Base-by-base conservation (phyloP, 2,797 vertebrate genomes). In the Hippoglossus hippoglossus region DNA sequence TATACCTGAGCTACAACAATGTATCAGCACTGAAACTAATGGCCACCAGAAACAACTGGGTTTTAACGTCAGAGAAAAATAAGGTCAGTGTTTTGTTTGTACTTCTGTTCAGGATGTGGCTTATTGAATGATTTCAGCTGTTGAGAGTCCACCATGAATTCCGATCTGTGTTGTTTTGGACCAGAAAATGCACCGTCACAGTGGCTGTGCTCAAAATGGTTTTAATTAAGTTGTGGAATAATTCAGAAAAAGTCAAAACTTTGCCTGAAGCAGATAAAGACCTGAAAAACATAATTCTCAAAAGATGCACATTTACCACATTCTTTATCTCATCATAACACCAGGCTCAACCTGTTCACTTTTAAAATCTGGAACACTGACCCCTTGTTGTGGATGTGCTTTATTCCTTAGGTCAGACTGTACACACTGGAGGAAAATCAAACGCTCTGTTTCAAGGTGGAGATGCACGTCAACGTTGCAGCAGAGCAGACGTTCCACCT, bases 1-100 rank as follows among this genome's bases (percentile, higher is more conserved):
- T 99, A 72, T 99, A 97, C 85, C 93, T 99, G 87, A 99, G 98
- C 93, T 99, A 97, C 92, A 98, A 98, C 93, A 99, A 99, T 0
- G 96, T 98, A 58, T 98, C 96, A 1, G 97, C 98, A 0, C 94
- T 99, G 85, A 99, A 98, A 93, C 95, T 94, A 49, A 94, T 99
- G 1, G 93, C 96, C 59, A 94, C 97, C 83, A 96, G 95, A 82
- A 94, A 91, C 7, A 94, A 96, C 93, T 99, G 98, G 98, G 90
- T 82, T 1, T 95, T 98, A 8, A 95, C 94, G 26, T 94, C 95
- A 0, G 97, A 98, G 85, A 96, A 94, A 90, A 94, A 95, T 16
- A 96, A 98, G 96, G 98, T 99, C 31, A 75, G 92, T 82, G 46
- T 24, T 39, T 19, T 79, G 71, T 67, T 75, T 77, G 53, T 61